Evolutionary conservation across 2,888 invertebrate species (phyloP).

Genomic region (Nymphalis polychloros): DNA sequence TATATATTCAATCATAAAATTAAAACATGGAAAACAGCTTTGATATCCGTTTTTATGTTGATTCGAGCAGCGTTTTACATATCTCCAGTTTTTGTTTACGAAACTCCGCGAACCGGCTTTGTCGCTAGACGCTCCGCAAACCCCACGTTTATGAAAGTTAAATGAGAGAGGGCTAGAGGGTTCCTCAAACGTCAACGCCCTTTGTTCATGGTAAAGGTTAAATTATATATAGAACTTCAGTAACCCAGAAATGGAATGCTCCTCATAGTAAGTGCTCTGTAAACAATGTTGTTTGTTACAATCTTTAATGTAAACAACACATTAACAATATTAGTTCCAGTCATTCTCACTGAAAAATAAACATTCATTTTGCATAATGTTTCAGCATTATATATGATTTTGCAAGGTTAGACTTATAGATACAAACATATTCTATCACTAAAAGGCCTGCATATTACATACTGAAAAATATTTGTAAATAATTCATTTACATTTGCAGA

Average conservation of each 20-base stretch:
- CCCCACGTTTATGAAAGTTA: slow-evolving; percentile 51
- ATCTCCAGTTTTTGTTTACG: slow-evolving; percentile 27
- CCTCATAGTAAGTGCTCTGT: slow-evolving; percentile 10
- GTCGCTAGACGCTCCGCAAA: slow-evolving; percentile 20
- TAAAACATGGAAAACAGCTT: neutral
- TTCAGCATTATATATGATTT: neutral
- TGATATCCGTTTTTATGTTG: neutral
- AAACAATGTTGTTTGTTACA: slow-evolving; percentile 25
- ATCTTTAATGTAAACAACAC: slow-evolving; percentile 18
- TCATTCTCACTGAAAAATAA: slow-evolving; percentile 12
- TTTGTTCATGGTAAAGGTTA: slow-evolving; percentile 35
- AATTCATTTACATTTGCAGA: no score
- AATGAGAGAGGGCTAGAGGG: slow-evolving; percentile 56
- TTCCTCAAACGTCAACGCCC: slow-evolving; percentile 47
- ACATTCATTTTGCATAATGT: neutral
- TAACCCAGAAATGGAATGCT: slow-evolving; percentile 15
- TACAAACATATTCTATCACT: neutral
- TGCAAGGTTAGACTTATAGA: neutral
- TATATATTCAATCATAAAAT: neutral
- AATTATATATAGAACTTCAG: slow-evolving; percentile 31
- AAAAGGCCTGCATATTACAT: no score
- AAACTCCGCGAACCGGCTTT: slow-evolving; percentile 26
- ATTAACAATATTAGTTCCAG: slow-evolving; percentile 11
- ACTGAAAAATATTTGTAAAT: no score
- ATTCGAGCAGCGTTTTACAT: neutral